A percentile compares a stretch with the other conserved stretches of the same genome.
Conservation (phyloP, 2,888 invertebrate species). For the Synergus laeviventris region DNA sequence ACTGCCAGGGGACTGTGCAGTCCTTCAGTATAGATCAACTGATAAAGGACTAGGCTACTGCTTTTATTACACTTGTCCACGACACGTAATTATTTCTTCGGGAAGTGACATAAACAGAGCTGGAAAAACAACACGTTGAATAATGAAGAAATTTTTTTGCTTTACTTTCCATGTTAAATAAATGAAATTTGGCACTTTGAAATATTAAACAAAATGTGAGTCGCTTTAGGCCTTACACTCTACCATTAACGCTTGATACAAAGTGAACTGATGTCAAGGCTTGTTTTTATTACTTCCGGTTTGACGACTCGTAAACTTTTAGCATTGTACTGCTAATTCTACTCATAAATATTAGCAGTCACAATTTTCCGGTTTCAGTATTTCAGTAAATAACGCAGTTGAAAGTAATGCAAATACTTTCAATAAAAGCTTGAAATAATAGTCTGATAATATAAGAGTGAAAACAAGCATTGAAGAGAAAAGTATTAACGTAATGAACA, state of each 20-base stretch:
- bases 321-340: too few relatives aligned
- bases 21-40: slow-evolving; percentile 21
- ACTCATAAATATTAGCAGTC: background rate
- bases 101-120: background rate
- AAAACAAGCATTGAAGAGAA: background rate
- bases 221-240: too few relatives aligned
- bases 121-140: background rate
- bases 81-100: slow-evolving; percentile 28
- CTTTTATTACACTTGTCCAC: slow-evolving; percentile 38
- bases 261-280: too few relatives aligned
- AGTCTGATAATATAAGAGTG: too few relatives aligned
- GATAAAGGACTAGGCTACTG: slow-evolving; percentile 22
- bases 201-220: too few relatives aligned
- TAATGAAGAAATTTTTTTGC: too few relatives aligned
- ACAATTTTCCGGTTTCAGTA: background rate
- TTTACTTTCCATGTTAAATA: too few relatives aligned
- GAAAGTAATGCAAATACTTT: background rate
- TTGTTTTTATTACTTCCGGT: too few relatives aligned
- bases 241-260: too few relatives aligned
- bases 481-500: background rate
- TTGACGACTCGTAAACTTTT: too few relatives aligned
- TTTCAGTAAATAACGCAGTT: background rate
- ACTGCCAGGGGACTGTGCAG: slow-evolving; percentile 16
- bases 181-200: too few relatives aligned
- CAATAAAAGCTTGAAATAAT: too few relatives aligned